phyloP scores from a whole-genome alignment of 1,140 invertebrate species.

The Heterodera carotae region DNA sequence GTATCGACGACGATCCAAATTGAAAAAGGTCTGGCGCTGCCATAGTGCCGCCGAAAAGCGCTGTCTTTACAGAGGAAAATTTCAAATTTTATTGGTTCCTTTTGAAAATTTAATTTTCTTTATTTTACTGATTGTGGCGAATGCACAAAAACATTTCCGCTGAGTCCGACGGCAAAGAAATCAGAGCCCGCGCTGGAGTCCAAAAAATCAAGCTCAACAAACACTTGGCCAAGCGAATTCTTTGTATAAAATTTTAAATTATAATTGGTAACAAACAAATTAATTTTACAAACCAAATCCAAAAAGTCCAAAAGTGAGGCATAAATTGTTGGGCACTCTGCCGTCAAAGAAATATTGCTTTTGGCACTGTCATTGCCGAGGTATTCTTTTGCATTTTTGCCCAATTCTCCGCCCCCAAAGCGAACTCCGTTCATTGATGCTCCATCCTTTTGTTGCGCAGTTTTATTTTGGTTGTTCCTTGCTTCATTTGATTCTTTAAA shows the following conservation, averaged over 20 bases:
- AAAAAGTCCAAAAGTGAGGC: constrained; percentile 34
- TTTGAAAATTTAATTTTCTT: no score
- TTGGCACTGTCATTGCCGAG: neutral
- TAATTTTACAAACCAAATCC: constrained; percentile 31
- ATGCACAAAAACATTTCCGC: constrained; percentile 38
- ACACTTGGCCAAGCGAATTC: constrained; percentile 38
- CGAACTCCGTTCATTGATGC: neutral
- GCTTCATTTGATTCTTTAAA: neutral
- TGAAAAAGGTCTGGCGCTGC: neutral
- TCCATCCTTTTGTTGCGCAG: neutral
- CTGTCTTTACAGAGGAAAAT: neutral
- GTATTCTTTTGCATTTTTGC: neutral
- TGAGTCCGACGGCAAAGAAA: constrained; percentile 44
- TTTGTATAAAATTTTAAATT: constrained; percentile 18
- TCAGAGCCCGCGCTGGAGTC: constrained; percentile 45
- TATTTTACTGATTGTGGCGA: constrained; percentile 11
- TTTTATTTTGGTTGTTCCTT: neutral
- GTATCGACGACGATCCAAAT: neutral
- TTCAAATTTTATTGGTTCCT: constrained; percentile 1
- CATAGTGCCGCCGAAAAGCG: neutral
- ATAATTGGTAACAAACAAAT: neutral
- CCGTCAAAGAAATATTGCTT: neutral
- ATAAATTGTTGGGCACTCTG: constrained; percentile 21
- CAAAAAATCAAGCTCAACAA: constrained; percentile 51
- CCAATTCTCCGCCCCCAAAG: neutral